Percentiles rank a stretch among this genome's conserved stretches.
phyloP scores from a whole-genome alignment of 2,797 vertebrate genomes.

The Myiothlypis coronata region DNA sequence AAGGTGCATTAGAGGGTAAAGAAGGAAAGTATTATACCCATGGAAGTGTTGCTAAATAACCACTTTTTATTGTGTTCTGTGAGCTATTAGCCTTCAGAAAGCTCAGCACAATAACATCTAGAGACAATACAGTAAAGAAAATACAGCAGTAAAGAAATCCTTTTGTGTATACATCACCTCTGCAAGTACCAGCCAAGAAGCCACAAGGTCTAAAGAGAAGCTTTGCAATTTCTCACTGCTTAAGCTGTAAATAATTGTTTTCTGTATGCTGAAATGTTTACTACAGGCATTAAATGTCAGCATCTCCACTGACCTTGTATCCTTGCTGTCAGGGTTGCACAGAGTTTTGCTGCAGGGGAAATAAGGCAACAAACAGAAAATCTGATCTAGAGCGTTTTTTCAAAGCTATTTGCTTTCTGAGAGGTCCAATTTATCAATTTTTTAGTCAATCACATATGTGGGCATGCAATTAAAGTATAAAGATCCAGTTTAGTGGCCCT shows the following conservation, averaged over 20 bases:
- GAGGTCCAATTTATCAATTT: background rate
- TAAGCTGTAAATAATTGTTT: conserved; percentile 35
- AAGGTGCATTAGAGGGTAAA: background rate
- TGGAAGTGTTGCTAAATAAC: background rate
- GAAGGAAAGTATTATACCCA: background rate
- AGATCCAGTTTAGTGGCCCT: background rate
- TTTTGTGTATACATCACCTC: background rate
- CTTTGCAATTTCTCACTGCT: conserved; percentile 4
- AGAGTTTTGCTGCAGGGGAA: background rate
- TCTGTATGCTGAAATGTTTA: conserved; percentile 19
- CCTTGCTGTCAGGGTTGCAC: background rate
- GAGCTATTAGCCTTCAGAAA: background rate
- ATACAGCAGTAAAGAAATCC: background rate
- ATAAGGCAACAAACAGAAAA: background rate
- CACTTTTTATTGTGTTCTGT: background rate
- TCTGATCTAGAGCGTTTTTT: background rate
- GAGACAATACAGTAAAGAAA: background rate
- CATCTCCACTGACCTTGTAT: conserved; percentile 25
- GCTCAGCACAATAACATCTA: background rate
- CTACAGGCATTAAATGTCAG: conserved; percentile 2
- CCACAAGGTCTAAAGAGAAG: background rate
- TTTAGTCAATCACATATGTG: background rate
- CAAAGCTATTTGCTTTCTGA: background rate
- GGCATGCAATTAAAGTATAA: background rate
- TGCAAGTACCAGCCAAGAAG: background rate